These are phyloP conservation scores for Picus viridis DNA, from an alignment of 2,797 vertebrate genomes.

Conservation along the genomic window DNA sequence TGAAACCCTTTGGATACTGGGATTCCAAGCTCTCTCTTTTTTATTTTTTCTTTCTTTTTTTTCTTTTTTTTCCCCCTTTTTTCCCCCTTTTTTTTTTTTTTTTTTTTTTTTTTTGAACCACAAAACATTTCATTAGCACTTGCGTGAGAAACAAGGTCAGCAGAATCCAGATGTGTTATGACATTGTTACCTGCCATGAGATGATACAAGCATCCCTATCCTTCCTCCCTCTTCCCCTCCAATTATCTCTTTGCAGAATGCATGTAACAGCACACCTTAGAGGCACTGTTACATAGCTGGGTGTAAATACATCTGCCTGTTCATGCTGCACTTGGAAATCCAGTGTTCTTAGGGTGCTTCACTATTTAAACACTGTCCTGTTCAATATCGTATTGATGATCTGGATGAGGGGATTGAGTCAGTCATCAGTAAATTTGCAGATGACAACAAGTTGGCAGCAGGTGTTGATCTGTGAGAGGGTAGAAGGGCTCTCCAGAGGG, in stretches of 20 bases:
- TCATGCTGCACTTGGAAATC: not conserved
- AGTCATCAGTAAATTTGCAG: too few species aligned
- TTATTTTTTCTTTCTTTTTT: not conserved
- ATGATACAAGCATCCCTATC: not conserved
- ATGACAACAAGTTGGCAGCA: too few species aligned
- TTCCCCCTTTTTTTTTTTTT: too few species aligned
- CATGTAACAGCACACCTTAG: not conserved
- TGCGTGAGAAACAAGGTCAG: conserved; percentile 20
- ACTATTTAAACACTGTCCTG: not conserved
- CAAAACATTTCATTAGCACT: conserved; percentile 7
- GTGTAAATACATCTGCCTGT: not conserved
- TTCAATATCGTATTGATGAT: too few species aligned
- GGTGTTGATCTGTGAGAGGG: too few species aligned
- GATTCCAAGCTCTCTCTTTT: not conserved
- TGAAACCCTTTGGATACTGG: conserved; percentile 56
- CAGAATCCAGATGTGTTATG: conserved; percentile 9
- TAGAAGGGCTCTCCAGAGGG: too few species aligned
- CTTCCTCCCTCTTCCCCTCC: not conserved
- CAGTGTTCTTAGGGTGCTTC: not conserved
- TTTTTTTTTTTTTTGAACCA: not conserved
- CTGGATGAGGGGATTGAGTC: too few species aligned
- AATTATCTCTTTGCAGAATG: not conserved
- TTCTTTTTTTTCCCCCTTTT: not conserved
- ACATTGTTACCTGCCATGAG: not conserved
- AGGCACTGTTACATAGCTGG: not conserved